Evolutionary conservation across 2,888 invertebrate genomes (phyloP).

Genomic region (Cancer borealis): DNA sequence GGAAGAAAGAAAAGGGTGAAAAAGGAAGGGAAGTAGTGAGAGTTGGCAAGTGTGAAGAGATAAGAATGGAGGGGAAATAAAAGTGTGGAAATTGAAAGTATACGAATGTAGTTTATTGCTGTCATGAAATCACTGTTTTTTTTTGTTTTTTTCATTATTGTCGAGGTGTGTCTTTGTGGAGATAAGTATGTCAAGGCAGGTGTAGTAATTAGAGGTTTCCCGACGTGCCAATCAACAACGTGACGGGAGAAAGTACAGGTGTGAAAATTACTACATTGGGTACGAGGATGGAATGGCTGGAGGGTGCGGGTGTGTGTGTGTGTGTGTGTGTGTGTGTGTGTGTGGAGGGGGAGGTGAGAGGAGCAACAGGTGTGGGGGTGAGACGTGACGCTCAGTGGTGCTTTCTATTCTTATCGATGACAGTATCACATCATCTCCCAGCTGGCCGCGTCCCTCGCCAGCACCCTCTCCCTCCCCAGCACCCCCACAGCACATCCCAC

Average conservation of each 20-base stretch:
- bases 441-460: conserved; percentile 21
- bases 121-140: not conserved
- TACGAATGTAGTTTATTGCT: not conserved
- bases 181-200: conserved; percentile 5
- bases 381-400: not conserved
- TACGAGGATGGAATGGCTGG: not conserved
- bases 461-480: not conserved
- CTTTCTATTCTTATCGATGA: conserved; percentile 29
- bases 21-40: not conserved
- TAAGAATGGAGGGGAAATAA: not conserved
- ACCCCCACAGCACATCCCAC: not conserved
- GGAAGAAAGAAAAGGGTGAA: not conserved
- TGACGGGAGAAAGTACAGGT: not conserved
- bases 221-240: not conserved
- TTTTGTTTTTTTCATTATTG: not conserved
- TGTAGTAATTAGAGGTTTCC: not conserved
- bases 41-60: not conserved
- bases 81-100: not conserved
- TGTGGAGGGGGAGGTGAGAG: not conserved
- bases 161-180: not conserved
- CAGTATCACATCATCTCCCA: conserved; percentile 16
- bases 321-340: not conserved
- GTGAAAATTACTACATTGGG: not conserved
- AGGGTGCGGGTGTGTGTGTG: not conserved
- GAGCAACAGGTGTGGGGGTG: not conserved